These are phyloP conservation scores for Notothenia rossii DNA, from an alignment of 2,113 vertebrate species.

Conservation along the genomic window DNA sequence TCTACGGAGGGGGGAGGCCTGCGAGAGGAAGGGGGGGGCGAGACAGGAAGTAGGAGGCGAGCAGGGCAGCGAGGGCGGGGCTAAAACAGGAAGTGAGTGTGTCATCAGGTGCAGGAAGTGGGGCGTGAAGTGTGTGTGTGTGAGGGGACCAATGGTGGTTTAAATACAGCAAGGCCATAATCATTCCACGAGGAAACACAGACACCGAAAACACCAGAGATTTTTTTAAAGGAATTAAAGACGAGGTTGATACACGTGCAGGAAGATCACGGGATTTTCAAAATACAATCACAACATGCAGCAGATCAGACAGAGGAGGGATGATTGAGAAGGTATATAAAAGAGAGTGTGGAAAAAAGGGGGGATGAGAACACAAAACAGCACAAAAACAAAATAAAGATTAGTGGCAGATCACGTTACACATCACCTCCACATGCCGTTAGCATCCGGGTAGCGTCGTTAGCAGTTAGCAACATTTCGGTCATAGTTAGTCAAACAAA, in stretches of 20 bases:
- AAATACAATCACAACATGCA: slow-evolving; percentile 35
- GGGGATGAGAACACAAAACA: slow-evolving; percentile 81
- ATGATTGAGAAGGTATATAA: slow-evolving; percentile 1
- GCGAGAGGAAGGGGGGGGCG: slow-evolving; percentile 90
- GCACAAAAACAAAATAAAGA: slow-evolving; percentile 80
- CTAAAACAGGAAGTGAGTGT: slow-evolving; percentile 78
- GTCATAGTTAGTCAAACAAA: slow-evolving; percentile 47
- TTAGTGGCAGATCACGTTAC: slow-evolving; percentile 86
- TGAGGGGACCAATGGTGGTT: slow-evolving; percentile 67
- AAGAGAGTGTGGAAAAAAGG: background rate
- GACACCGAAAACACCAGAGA: slow-evolving; percentile 32
- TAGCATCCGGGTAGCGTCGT: slow-evolving; percentile 67
- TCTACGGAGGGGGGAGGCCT: slow-evolving; percentile 91
- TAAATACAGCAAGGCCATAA: slow-evolving; percentile 79
- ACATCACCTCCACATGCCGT: slow-evolving; percentile 81
- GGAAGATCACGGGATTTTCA: slow-evolving; percentile 29
- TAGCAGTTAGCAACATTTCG: slow-evolving; percentile 57
- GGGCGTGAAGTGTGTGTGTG: slow-evolving; percentile 21
- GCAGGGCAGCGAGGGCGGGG: slow-evolving; percentile 90
- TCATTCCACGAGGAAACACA: slow-evolving; percentile 65
- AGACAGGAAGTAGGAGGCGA: slow-evolving; percentile 90
- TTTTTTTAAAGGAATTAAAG: slow-evolving; percentile 3
- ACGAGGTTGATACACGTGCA: slow-evolving; percentile 64
- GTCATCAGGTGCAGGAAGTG: slow-evolving; percentile 34
- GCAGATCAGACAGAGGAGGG: slow-evolving; percentile 20